Conservation (phyloP, 2,888 invertebrate genomes). For the Formica aserva region DNA sequence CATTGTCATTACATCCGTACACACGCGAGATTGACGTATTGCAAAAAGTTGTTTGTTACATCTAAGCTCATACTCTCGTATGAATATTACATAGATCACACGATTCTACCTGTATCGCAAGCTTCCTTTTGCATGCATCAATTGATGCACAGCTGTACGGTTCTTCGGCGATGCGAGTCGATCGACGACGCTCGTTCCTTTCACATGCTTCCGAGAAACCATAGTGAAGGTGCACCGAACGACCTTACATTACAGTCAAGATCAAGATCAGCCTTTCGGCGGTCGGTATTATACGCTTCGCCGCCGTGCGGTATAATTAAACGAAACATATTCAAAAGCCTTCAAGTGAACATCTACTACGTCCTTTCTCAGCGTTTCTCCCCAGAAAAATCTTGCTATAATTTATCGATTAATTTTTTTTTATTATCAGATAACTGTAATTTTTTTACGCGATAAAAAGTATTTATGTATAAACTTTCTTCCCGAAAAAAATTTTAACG, state of each 20-base stretch:
- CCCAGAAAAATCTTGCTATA: background rate
- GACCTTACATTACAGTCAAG: slow-evolving; percentile 42
- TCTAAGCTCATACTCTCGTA: background rate
- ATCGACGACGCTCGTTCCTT: slow-evolving; percentile 8
- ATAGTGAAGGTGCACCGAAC: slow-evolving; percentile 39
- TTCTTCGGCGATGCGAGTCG: background rate
- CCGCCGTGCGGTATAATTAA: background rate
- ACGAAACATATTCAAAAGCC: background rate
- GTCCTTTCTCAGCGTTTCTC: background rate
- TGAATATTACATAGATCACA: background rate
- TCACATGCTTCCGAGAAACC: slow-evolving; percentile 49
- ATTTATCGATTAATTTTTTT: background rate
- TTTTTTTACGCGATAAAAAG: background rate
- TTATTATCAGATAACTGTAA: background rate
- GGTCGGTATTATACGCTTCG: slow-evolving; percentile 17
- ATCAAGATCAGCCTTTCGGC: slow-evolving; percentile 46
- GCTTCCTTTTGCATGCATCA: background rate
- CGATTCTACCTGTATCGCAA: background rate
- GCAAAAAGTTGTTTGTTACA: background rate
- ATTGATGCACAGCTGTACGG: background rate
- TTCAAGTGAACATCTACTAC: background rate
- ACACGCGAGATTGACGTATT: background rate
- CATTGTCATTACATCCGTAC: background rate
- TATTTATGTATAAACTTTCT: background rate
- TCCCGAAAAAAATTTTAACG: background rate